Evolutionary conservation across 2,888 invertebrate genomes (phyloP), one percentile per base, ranked within the genome.

Genomic region (Tenthredo scrophulariae): DNA sequence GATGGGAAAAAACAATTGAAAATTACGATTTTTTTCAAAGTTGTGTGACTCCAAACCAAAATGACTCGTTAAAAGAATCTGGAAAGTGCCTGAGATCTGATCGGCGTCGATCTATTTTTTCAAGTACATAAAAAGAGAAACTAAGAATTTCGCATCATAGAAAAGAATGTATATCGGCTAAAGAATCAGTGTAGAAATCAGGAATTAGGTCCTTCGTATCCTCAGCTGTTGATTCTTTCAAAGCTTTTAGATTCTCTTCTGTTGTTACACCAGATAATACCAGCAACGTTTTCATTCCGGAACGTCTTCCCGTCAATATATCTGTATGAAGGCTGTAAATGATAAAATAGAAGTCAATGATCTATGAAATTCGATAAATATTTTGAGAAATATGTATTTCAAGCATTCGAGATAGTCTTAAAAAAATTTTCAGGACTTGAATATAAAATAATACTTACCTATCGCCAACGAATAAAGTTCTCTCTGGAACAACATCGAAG

Each of bases 381-480:
- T 40, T 18, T 50, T 18, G 1, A n/a, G n/a, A 1, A n/a, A 7
- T n/a, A 54, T 6, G 1, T n/a, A 54, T n/a, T 54, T n/a, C n/a
- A 72, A 7, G 40, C 37, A 37, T n/a, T 70, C 9, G 40, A 70
- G 4, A 72, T 72, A 10, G 7, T n/a, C n/a, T n/a, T 40, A 46
- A 13, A 18, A 43, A 26, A 43, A 13, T 10, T 0, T 0, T 1
- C 18, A 40, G n/a, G 40, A 9, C 22, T 13, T 18, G 5, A 9
- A 22, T 40, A 3, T 10, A 43, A 72, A 26, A 18, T 1, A 43
- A 5, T 43, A 6, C 46, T 74, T 26, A 77, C 77, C n/a, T 77
- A 91, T 96, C 96, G 65, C 96, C 96, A 88, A 96, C 94, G 95
- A 96, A 95, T 65, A 96, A 89, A 18, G 95, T 94, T 86, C 94